Base-by-base conservation (phyloP, 2,888 invertebrate genomes). In the Lamellibrachia columna region DNA sequence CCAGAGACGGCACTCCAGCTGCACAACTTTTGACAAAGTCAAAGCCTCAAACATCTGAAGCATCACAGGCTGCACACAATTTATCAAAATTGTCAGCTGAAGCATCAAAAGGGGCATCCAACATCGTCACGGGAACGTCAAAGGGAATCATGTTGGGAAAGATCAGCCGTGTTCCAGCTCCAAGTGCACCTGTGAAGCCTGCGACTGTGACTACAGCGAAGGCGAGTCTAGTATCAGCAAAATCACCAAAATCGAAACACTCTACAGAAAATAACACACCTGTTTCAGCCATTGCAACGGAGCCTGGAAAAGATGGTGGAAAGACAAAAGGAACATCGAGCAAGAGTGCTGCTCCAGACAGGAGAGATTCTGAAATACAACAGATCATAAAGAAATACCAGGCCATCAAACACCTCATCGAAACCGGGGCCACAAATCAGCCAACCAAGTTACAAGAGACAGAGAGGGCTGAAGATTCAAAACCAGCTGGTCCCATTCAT, bases 401-500 rank as follows among this genome's bases (percentile, higher is more conserved):
- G 52, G 91, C 92, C 40, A 92, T 92, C 58, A 91, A 91, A 75
- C 91, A 91, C 8, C 53, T 92, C 15, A 60, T 92, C 28, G 92
- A 92, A 90, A 53, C 2, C 40, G 92, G 55, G 22, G 75, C 75
- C 75, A 22, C 75, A 75, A 75, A 22, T 75, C 75, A 22, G 22
- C 22, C 75, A 22, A n/a, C 15, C 75, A 22, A 15, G 6, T 75
- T n/a, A 22, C 75, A 75, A n/a, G 75, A 75, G 75, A 75, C 15
- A n/a, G 75, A 75, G 75, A 75, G n/a, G 75, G 75, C 22, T 22
- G n/a, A 75, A 75, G 75, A 22, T 22, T 22, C 75, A 2, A 75
- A 75, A 75, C 75, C 75, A 15, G 75, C 75, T n/a, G 22, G 75
- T 75, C 91, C 52, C 40, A 91, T 91, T 53, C 91, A 91, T 11